Conservation (phyloP, 2,113 vertebrate genomes). For the Pampusana beccarii region DNA sequence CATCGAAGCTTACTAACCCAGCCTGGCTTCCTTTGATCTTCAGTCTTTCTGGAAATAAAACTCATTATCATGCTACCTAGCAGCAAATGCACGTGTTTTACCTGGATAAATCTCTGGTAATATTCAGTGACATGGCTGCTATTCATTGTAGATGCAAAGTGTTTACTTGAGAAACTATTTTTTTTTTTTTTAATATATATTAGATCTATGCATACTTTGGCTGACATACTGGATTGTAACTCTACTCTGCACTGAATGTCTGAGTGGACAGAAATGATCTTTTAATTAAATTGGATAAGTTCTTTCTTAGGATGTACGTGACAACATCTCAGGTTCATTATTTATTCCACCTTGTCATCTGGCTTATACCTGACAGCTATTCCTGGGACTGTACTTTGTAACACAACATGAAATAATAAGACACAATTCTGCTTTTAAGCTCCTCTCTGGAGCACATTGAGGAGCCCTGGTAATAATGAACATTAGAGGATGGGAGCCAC, state of each 20-base stretch:
- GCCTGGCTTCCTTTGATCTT: neutral
- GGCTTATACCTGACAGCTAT: neutral
- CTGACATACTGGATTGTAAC: neutral
- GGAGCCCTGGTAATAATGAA: neutral
- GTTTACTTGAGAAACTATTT: neutral
- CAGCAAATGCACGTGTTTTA: neutral
- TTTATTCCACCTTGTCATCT: neutral
- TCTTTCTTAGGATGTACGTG: neutral
- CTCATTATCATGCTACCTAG: neutral
- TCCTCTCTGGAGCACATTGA: neutral
- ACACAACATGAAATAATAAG: neutral
- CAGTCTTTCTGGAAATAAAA: constrained; percentile 18
- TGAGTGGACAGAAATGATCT: neutral
- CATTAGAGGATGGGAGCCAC: neutral
- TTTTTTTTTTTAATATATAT: neutral
- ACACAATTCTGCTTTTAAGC: neutral
- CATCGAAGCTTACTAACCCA: neutral
- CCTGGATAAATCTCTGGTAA: neutral
- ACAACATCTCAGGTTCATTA: neutral
- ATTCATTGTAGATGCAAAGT: neutral
- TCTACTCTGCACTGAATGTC: neutral
- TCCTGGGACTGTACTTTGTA: neutral
- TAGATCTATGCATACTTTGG: neutral
- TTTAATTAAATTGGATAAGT: neutral
- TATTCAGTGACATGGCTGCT: neutral